phyloP scores from a whole-genome alignment of 2,888 invertebrate genomes.

The Brachypterus glaber region DNA sequence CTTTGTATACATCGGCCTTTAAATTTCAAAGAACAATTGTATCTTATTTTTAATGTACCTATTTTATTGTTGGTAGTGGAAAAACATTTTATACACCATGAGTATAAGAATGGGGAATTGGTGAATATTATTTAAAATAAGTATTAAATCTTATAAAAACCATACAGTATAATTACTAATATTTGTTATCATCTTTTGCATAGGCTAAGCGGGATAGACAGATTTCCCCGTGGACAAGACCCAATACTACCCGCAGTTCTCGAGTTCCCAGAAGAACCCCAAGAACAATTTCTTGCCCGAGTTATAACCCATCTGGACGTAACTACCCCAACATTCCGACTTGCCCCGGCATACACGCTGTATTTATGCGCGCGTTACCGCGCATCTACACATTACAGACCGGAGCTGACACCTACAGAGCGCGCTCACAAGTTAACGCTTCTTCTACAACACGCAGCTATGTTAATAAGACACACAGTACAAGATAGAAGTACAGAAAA shows the following conservation, averaged over 20 bases:
- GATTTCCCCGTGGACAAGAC: slow-evolving; percentile 64
- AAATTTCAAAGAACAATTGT: too few species aligned
- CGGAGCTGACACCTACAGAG: slow-evolving; percentile 85
- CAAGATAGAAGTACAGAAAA: slow-evolving; percentile 79
- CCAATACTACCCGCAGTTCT: slow-evolving; percentile 88
- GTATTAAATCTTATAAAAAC: too few species aligned
- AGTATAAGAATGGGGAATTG: too few species aligned
- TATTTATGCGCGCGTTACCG: slow-evolving; percentile 91
- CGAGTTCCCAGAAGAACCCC: slow-evolving; percentile 91
- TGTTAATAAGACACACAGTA: slow-evolving; percentile 58
- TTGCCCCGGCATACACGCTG: slow-evolving; percentile 93
- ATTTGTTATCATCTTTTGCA: slow-evolving; percentile 17
- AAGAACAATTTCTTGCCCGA: slow-evolving; percentile 82
- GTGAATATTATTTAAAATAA: too few species aligned
- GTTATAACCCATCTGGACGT: slow-evolving; percentile 84
- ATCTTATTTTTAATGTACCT: too few species aligned
- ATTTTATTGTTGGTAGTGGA: too few species aligned
- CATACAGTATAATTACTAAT: too few species aligned
- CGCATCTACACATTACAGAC: slow-evolving; percentile 88
- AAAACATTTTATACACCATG: too few species aligned
- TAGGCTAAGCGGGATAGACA: slow-evolving; percentile 40
- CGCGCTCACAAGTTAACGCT: slow-evolving; percentile 84
- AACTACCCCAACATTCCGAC: slow-evolving; percentile 81
- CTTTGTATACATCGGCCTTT: too few species aligned
- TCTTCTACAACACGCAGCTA: slow-evolving; percentile 83